Evolutionary conservation across 2,797 vertebrate genomes (phyloP).

Genomic region (Pseudochromis fuscus): DNA sequence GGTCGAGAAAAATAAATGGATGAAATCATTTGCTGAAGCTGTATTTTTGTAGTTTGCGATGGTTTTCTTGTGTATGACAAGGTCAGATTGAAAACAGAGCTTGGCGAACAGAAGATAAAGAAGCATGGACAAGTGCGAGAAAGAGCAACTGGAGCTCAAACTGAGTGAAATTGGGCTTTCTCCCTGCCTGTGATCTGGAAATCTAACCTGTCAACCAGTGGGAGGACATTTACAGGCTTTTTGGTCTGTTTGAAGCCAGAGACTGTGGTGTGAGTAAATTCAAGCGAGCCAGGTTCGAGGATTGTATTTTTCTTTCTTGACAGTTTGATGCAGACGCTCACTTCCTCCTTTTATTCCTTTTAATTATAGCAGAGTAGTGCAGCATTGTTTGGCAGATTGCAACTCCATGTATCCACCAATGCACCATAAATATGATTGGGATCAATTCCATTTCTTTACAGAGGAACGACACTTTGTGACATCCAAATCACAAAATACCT

Average conservation of each 20-base stretch:
- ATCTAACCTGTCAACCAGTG: conserved; percentile 53
- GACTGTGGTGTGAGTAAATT: conserved; percentile 6
- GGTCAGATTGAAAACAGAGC: conserved; percentile 35
- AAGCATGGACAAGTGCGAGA: conserved; percentile 29
- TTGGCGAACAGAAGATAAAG: conserved; percentile 23
- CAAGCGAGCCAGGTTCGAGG: conserved; percentile 15
- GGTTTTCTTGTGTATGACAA: no score
- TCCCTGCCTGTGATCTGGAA: conserved; percentile 54
- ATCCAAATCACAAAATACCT: not conserved
- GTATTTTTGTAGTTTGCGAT: not conserved
- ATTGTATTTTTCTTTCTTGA: conserved; percentile 27
- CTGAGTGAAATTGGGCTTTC: conserved; percentile 41
- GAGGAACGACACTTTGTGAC: not conserved
- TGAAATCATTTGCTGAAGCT: not conserved
- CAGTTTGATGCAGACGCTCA: conserved; percentile 30
- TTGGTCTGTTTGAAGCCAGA: conserved; percentile 43
- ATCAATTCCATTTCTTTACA: conserved; percentile 7
- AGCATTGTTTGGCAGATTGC: conserved; percentile 21
- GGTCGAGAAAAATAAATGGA: not conserved
- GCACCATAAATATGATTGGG: conserved; percentile 1
- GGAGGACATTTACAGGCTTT: conserved; percentile 58
- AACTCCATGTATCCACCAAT: conserved; percentile 3
- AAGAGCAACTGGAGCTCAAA: conserved; percentile 31
- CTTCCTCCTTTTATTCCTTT: conserved; percentile 17
- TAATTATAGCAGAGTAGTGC: conserved; percentile 11